Evolutionary conservation across 1,140 invertebrate genomes (phyloP).

Genomic region (Trichomalopsis sarcophagae): DNA sequence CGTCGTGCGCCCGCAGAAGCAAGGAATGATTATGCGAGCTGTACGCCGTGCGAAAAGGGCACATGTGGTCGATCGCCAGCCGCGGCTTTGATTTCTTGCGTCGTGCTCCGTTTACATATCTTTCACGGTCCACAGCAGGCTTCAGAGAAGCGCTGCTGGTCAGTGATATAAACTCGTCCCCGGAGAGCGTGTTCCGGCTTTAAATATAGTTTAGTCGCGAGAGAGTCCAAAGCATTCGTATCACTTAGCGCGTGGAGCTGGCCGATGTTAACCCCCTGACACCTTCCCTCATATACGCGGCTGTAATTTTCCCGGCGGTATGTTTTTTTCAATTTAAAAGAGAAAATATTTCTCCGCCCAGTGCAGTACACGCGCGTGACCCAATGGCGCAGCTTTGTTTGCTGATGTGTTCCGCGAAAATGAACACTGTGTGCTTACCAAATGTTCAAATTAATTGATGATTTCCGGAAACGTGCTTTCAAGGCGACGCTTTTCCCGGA

Average conservation of each 20-base stretch:
- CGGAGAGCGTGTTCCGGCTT: slow-evolving; percentile 59
- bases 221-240: slow-evolving; percentile 66
- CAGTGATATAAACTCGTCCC: slow-evolving; percentile 62
- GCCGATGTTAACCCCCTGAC: slow-evolving; percentile 45
- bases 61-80: too few species aligned
- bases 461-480: too few species aligned
- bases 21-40: too few species aligned
- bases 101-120: too few species aligned
- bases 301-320: slow-evolving; percentile 18
- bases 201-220: slow-evolving; percentile 68
- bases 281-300: neutral
- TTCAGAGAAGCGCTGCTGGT: slow-evolving; percentile 38
- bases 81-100: too few species aligned
- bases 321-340: slow-evolving; percentile 33
- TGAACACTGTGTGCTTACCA: neutral
- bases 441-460: too few species aligned
- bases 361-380: neutral
- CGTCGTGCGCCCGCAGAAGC: too few species aligned
- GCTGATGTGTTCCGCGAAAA: neutral
- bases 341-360: neutral
- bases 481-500: too few species aligned
- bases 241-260: slow-evolving; percentile 63
- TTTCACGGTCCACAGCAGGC: too few species aligned
- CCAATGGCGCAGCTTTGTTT: neutral
- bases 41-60: too few species aligned